Base-by-base conservation (phyloP, 1,140 invertebrate species). In the Ips typographus region DNA sequence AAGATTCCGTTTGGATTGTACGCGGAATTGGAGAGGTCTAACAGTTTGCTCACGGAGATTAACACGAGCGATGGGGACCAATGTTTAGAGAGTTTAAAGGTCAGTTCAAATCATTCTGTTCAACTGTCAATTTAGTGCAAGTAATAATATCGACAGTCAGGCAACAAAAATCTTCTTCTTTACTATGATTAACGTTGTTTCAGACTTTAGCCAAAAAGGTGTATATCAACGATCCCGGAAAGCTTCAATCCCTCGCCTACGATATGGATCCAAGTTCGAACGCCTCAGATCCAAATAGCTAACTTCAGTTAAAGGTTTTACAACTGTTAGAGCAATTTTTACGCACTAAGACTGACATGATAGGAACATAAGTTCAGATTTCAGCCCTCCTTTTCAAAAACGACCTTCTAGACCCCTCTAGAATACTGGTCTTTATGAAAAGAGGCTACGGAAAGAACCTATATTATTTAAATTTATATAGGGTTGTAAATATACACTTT, bases 1-100 rank as follows among this genome's bases (percentile, higher is more conserved):
- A 98, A 98, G 82, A 80, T 99, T 68, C 95, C 96, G 0, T 95
- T 95, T 77, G 95, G 95, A n/a, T 94, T 94, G 40, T 98, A 95
- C 78, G 94, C 94, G 39, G 94, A 96, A 82, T 91, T 98, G 77
- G 95, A 98, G 81, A 85, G 94, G 39, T 92, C 91, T 36, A 93
- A 94, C 49, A 87, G 95, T 52, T 93, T 94, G 81, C 85, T 96
- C 68, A 96, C 93, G 71, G 94, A 95, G 81, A 97, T 95, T 75
- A 94, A 96, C 79, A 95, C 94, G 2, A 92, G 93, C 38, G 95
- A 96, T 82, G 96, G 94, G 84, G 91, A 94, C 77, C 94, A 94
- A 84, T 95, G 94, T 70, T 84, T 96, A 68, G 90, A 91, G 74
- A 95, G 94, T 81, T 84, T 92, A 72, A 89, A 90, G 85, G 89